Evolutionary conservation across 2,888 invertebrate genomes (phyloP), one percentile per base, ranked within the genome.

Genomic region (Mythimna pallens): DNA sequence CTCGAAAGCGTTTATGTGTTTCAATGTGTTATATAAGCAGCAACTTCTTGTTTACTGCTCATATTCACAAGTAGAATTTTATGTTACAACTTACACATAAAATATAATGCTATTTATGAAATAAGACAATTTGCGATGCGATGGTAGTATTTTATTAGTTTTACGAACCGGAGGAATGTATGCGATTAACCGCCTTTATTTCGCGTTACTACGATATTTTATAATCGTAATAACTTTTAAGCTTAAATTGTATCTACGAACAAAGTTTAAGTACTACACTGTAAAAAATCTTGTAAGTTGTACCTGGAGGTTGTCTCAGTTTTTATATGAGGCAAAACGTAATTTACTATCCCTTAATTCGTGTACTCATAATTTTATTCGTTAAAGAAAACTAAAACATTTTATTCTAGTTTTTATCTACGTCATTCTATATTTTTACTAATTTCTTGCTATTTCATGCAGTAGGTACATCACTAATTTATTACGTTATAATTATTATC

Each of bases 71-170:
- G 83, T 81, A 83, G 73, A 52, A 83, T 81, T 90, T 89, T 89
- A 89, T 88, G 84, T 87, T 85, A 82, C 78, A 76, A 79, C 79
- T 76, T 76, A 71, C 65, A 82, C 85, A 86, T 86, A 89, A 88
- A 86, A 88, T 88, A 85, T 88, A 90, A 86, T 85, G 81, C 85
- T 86, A 85, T 83, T 88, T 88, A 87, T 88, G 83, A 86, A 88
- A 88, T 90, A 87, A 86, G 83, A 89, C 86, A 88, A 87, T 89
- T 89, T 88, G 89, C 89, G 76, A 76, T 84, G 87, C 88, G 85
- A 87, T 87, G 84, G 84, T 86, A 84, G 82, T 76, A 76, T 87
- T 89, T 88, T 89, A 90, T 84, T 84, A 84, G 81, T 76, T 81
- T 76, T 78, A 84, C 52, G 59, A 62, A 81, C 70, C 74, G 67